phyloP scores from a whole-genome alignment of 2,888 invertebrate species.

The Clitarchus hookeri region DNA sequence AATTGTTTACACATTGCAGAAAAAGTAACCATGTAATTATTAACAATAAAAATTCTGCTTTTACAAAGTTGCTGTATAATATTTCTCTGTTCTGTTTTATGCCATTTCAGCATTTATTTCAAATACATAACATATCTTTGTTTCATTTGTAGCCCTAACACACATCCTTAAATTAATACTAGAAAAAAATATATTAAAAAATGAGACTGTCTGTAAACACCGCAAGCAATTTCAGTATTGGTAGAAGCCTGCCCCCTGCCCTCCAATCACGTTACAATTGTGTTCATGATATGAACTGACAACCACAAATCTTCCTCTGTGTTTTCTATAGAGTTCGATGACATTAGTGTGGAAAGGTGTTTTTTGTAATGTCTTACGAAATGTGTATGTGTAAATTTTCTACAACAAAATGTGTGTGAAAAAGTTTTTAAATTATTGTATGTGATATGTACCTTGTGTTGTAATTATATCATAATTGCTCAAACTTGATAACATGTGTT shows the following conservation, averaged over 20 bases:
- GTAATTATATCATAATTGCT: conserved; percentile 2
- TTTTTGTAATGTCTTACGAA: background rate
- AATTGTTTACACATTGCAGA: too few relatives aligned
- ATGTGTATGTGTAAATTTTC: conserved; percentile 8
- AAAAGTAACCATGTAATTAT: too few relatives aligned
- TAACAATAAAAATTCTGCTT: too few relatives aligned
- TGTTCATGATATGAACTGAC: background rate
- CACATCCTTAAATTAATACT: too few relatives aligned
- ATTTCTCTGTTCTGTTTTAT: too few relatives aligned
- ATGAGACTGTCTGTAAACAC: background rate
- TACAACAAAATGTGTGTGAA: conserved; percentile 1
- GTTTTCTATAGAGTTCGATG: background rate
- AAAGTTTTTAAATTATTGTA: conserved; percentile 8
- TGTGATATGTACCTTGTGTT: background rate
- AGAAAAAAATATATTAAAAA: background rate
- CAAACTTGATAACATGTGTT: background rate
- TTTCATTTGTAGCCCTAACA: too few relatives aligned
- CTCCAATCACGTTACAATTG: background rate
- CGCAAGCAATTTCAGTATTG: background rate
- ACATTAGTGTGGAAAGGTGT: background rate
- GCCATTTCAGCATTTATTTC: too few relatives aligned
- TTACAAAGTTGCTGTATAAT: too few relatives aligned
- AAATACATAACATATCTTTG: too few relatives aligned
- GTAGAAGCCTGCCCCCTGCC: background rate
- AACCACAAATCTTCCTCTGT: background rate